Base-by-base conservation (phyloP, 2,797 vertebrate genomes). In the Loriculus beryllinus region DNA sequence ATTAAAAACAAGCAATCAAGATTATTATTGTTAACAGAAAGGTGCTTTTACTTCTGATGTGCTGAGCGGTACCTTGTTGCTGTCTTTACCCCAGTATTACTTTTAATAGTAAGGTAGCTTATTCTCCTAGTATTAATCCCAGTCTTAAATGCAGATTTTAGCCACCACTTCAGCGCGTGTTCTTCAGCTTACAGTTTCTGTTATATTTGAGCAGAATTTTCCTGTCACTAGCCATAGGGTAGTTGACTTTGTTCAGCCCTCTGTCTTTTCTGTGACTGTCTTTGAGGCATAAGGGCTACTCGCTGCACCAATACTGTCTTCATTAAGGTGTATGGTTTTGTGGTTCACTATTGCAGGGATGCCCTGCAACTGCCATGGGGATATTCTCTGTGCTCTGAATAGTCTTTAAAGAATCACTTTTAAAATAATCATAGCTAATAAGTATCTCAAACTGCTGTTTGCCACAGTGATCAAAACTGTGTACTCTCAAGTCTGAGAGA, bases 401-500 rank as follows among this genome's bases (percentile, higher is more conserved):
- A 33, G 14, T 64, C 63, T 67, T 72, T 25, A 52, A 54, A 77
- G 33, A 62, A 40, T n/a, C 25, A 12, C 19, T 81, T 84, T 13
- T 25, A 70, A 74, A 39, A 33, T 54, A 56, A 33, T 52, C 21
- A 6, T 37, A 56, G 10, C 25, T 82, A 64, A 7, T 35, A 67
- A 77, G 6, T 63, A 31, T 45, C 35, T 82, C 64, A 28, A 14
- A 42, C 15, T 71, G 62, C 35, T 52, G 0, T 33, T 80, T 10
- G 3, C 22, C 3, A 2, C 43, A 47, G 0, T 48, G n/a, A 14
- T 69, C 28, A 4, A 35, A 63, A 21, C 33, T 45, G 1, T 20
- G 17, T n/a, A 28, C 25, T 35, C 20, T 14, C 23, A 10, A 48
- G 40, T 33, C 18, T 35, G 40, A 82, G 72, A 68, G 25, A n/a